Evolutionary conservation across 2,888 invertebrate species (phyloP), one percentile per base, ranked within the genome.

Genomic region (Macrosoma leucophasiata): DNA sequence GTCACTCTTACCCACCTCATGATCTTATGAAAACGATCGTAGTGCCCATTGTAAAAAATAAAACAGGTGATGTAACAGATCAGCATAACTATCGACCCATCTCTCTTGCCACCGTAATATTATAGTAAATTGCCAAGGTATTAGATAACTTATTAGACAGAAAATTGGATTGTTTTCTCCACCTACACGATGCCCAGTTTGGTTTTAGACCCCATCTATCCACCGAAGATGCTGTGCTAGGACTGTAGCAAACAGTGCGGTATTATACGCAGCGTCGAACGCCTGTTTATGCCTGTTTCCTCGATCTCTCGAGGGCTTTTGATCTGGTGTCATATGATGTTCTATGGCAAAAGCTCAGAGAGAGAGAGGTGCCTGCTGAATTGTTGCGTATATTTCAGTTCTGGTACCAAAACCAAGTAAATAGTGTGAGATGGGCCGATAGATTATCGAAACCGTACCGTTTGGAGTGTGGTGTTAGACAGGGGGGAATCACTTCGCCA

Each of bases 141-240:
- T 10, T 47, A 4, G 41, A 50, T 11, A 31, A 32, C 7, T 13
- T 45, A 14, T 20, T 47, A 18, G 35, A 43, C 23, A 38, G 37
- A 2, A 29, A 36, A 2, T 7, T 43, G 3, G 15, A 18, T 7
- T 10, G 11, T 1, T 26, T 40, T 4, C 7, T 46, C 2, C n/a
- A 10, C 1, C 15, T 44, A 7, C 15, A 39, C 14, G 41, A 44
- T 12, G 44, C 42, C 7, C 47, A 48, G 40, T 48, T 48, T 46
- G 43, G 43, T 18, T 48, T 44, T 25, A 37, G 42, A 25, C 23
- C 37, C 9, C 40, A 41, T 36, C 36, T 43, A 19, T 41, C 45
- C 17, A 45, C 42, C 1, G 49, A 47, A 9, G 28, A 39, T 7
- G 47, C 41, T 7, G 43, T 48, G 13, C 17, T 48, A 1, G 30